A percentile compares a stretch with the other conserved stretches of the same genome.
Conservation (phyloP, 2,113 vertebrate genomes). For the Taurulus bubalis region DNA sequence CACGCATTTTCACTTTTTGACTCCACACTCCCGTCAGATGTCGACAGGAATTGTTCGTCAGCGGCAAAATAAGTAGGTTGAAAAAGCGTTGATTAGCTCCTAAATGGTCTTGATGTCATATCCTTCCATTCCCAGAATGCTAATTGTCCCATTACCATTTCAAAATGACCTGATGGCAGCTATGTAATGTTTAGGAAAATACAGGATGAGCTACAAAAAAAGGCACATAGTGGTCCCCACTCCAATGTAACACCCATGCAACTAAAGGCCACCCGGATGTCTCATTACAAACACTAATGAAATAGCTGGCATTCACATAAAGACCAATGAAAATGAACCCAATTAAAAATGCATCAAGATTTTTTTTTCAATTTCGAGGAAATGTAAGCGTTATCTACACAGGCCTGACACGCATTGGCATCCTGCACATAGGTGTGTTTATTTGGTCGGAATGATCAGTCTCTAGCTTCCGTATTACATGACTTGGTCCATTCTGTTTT, state of each 20-base stretch:
- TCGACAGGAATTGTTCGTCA: constrained; percentile 13
- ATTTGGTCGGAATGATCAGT: neutral
- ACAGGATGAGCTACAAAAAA: constrained; percentile 27
- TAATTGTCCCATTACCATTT: constrained; percentile 61
- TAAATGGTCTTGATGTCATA: constrained; percentile 50
- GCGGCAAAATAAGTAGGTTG: constrained; percentile 42
- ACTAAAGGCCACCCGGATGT: constrained; percentile 57
- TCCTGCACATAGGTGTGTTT: neutral
- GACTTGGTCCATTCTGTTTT: neutral
- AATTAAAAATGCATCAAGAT: constrained; percentile 66
- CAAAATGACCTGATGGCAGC: constrained; percentile 32
- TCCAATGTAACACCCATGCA: constrained; percentile 56
- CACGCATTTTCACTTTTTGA: constrained; percentile 33
- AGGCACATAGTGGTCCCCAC: constrained; percentile 9
- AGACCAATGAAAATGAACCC: constrained; percentile 63
- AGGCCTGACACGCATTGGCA: neutral
- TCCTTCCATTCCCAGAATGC: constrained; percentile 52
- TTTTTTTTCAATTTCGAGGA: constrained; percentile 14
- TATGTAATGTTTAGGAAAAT: constrained; percentile 51
- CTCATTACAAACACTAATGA: constrained; percentile 64
- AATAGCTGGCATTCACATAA: constrained; percentile 66
- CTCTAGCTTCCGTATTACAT: neutral
- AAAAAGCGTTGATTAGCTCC: constrained; percentile 39
- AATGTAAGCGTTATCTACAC: constrained; percentile 33
- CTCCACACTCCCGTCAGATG: constrained; percentile 3